These are phyloP conservation scores for Alsophila aescularia DNA, from an alignment of 2,888 invertebrate species.

Conservation along the genomic window DNA sequence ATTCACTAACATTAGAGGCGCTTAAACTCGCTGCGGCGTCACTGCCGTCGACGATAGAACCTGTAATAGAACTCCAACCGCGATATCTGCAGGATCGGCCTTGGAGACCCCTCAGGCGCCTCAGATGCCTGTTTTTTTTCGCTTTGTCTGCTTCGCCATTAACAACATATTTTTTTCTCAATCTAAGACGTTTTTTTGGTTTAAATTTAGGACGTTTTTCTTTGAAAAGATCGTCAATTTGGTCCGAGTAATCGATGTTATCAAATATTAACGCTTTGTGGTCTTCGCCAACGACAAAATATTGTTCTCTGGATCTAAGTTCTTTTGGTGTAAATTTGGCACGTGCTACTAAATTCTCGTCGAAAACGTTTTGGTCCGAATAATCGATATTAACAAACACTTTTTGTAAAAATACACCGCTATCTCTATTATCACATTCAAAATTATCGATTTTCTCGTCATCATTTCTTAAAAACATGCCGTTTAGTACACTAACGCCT, in stretches of 20 bases:
- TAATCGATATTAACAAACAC: conserved; percentile 21
- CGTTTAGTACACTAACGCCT: conserved; percentile 24
- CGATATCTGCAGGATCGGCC: no score
- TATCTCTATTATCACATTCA: conserved; percentile 21
- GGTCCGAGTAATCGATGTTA: conserved; percentile 1
- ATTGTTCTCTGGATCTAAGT: no score
- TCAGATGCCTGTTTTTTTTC: no score
- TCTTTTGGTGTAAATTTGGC: no score
- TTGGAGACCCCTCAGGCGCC: no score
- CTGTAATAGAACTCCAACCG: no score
- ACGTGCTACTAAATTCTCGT: no score
- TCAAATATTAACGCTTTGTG: no score
- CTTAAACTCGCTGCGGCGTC: conserved; percentile 4
- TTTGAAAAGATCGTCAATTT: conserved; percentile 9
- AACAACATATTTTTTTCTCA: neutral
- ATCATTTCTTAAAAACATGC: conserved; percentile 24
- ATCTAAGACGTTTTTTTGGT: conserved; percentile 10
- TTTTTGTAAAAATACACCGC: conserved; percentile 27
- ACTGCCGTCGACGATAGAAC: no score
- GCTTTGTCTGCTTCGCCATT: no score
- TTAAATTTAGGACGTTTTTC: conserved; percentile 14
- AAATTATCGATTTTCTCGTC: conserved; percentile 16
- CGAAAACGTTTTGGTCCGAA: no score
- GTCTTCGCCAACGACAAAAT: no score
- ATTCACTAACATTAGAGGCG: neutral